phyloP scores from a whole-genome alignment of 1,140 invertebrate species.

The Aphelenchoides fujianensis region DNA sequence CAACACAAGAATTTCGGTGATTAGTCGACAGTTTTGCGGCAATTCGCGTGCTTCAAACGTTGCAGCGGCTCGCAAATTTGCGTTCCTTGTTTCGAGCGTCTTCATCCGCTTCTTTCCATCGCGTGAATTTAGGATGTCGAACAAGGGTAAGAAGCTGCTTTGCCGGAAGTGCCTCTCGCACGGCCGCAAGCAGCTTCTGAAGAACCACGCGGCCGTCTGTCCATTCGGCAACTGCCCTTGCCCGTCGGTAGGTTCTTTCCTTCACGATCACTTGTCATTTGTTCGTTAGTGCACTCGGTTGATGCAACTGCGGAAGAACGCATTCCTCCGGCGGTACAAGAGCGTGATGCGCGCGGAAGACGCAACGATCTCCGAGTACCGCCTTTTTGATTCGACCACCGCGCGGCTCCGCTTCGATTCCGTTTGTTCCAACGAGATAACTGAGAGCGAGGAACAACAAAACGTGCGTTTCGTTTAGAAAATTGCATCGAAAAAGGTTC shows the following conservation, averaged over 20 bases:
- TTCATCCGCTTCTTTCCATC: no score
- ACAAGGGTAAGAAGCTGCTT: constrained; percentile 8
- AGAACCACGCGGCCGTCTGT: constrained; percentile 13
- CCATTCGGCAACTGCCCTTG: constrained; percentile 11
- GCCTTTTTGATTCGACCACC: neutral
- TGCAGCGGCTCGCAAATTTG: no score
- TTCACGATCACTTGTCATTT: constrained; percentile 17
- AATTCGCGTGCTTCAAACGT: no score
- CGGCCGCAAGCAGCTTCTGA: neutral
- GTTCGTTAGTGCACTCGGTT: constrained; percentile 17
- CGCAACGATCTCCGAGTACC: neutral
- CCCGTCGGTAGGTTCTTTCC: constrained; percentile 13
- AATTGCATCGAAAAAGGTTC: no score
- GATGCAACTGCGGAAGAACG: constrained; percentile 13
- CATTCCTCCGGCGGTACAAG: constrained; percentile 17
- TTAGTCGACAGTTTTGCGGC: no score
- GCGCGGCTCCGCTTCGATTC: neutral
- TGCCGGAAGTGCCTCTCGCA: constrained; percentile 12
- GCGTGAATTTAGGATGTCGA: no score
- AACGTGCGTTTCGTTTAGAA: no score
- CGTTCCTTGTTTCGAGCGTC: no score
- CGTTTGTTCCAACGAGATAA: no score
- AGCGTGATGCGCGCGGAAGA: neutral
- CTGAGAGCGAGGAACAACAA: no score
- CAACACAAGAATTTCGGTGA: no score